Evolutionary conservation across 2,888 invertebrate genomes (phyloP).

Genomic region (Drosophila histrio): DNA sequence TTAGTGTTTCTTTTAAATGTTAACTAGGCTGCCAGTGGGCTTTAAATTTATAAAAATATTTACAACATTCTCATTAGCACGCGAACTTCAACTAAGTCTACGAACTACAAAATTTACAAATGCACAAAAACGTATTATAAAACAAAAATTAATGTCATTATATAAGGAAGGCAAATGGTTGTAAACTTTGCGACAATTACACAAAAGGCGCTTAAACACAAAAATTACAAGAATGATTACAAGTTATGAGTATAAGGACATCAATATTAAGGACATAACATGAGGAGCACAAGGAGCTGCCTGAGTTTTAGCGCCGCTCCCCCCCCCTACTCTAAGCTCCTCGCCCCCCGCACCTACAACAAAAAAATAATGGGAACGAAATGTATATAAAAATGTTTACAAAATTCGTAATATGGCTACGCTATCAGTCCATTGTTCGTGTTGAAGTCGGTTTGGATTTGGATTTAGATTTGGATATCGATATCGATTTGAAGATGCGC

Average conservation of each 20-base stretch:
- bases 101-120: conserved; percentile 73
- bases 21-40: conserved; percentile 68
- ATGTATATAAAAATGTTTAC: conserved; percentile 51
- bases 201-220: conserved; percentile 29
- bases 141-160: conserved; percentile 29
- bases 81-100: conserved; percentile 69
- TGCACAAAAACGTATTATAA: conserved; percentile 43
- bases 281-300: conserved; percentile 43
- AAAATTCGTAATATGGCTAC: conserved; percentile 80
- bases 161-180: conserved; percentile 50
- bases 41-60: conserved; percentile 69
- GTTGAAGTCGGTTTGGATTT: conserved; percentile 69
- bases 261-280: conserved; percentile 49
- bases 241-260: conserved; percentile 56
- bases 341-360: conserved; percentile 1
- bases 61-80: conserved; percentile 58
- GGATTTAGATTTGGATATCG: conserved; percentile 39
- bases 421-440: conserved; percentile 79
- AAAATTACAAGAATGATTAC: conserved; percentile 51
- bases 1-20: conserved; percentile 59
- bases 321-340: neutral
- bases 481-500: conserved; percentile 33
- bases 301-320: conserved; percentile 52
- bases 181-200: conserved; percentile 41
- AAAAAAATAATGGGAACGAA: conserved; percentile 46